Evolutionary conservation across 2,797 vertebrate genomes (phyloP), one percentile per base, ranked within the genome.

Genomic region (Otus scops): DNA sequence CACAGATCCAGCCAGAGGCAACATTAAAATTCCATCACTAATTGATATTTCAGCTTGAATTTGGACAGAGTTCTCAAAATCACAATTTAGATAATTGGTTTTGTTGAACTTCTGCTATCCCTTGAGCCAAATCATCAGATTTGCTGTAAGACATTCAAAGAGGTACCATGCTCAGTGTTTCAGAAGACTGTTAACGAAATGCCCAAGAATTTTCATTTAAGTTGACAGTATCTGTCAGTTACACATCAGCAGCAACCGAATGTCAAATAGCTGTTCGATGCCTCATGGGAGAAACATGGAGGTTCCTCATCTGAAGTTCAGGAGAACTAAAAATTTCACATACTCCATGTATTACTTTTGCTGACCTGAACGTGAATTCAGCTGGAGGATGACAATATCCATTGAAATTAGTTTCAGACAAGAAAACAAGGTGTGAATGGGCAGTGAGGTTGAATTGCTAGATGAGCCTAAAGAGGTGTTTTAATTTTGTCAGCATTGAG

Each of bases 21-120:
- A 57, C 93, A 86, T 94, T 89, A 92, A 91, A 89, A 96, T 95
- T 96, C 86, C 85, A 85, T 73, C 50, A 78, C 36, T 89, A 83
- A 85, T 82, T 92, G 61, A 56, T 63, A 95, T 53, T 91, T 87
- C 82, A 78, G 56, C 68, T 88, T 77, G 13, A 79, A 89, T 88
- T 96, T 94, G 78, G 81, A 51, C 67, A 39, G 21, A 43, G 59
- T 83, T 95, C 65, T 91, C 82, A 91, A 64, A 93, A 92, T 80
- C 65, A 43, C 48, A 34, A 24, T 47, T 77, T 75, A 19, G 3
- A 27, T 94, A 54, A 76, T 60, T 60, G 38, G 15, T 24, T 93
- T 91, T 85, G 13, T 75, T 73, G 74, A 85, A 84, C 39, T 93
- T 84, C 54, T 0, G 0, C 61, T 79, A 13, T 65, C 43, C 38